Base-by-base conservation (phyloP, 2,888 invertebrate genomes). In the Lissonota sp. region DNA sequence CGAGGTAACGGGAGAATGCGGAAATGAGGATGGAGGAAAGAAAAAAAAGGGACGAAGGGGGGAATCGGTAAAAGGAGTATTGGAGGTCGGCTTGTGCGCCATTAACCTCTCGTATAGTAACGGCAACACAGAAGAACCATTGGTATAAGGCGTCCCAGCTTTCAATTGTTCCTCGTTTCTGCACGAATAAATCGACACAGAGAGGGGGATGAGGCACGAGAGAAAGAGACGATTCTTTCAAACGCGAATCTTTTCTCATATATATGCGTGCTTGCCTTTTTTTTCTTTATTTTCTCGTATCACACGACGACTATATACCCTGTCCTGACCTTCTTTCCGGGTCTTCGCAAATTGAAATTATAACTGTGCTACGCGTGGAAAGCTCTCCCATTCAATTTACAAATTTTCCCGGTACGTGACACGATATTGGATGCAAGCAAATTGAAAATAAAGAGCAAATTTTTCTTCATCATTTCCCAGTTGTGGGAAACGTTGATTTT, bases 121-220 rank as follows among this genome's bases (percentile, higher is more conserved):
- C 60, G 80, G 69, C 67, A 26, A 26, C 26, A 26, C 1, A 26
- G 26, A 26, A 26, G 26, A 26, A 26, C 58, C 81, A 71, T 71
- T 66, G 67, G 71, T 71, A 62, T 42, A 82, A 78, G 81, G 74
- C 78, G 62, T 78, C 78, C 55, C 78, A 39, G 74, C 78, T 78
- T 81, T 82, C 81, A 82, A 82, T 82, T 82, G 81, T 82, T 82
- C 81, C 78, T 82, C 81, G 81, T 82, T 82, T 78, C 81, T 82
- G 81, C 81, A 75, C 81, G 81, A 81, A 81, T 81, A 81, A 81
- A 81, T 81, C 81, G 81, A 74, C 81, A 77, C 77, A 74, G 78
- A 71, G 60, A 49, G 26, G 26, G 26, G 26, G 26, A 26, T 26
- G 26, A 26, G 26, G 26, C 26, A 3, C 26, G 26, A 26, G 26